phyloP scores from a whole-genome alignment of 2,888 invertebrate species.

The Troglohyphantes excavatus region DNA sequence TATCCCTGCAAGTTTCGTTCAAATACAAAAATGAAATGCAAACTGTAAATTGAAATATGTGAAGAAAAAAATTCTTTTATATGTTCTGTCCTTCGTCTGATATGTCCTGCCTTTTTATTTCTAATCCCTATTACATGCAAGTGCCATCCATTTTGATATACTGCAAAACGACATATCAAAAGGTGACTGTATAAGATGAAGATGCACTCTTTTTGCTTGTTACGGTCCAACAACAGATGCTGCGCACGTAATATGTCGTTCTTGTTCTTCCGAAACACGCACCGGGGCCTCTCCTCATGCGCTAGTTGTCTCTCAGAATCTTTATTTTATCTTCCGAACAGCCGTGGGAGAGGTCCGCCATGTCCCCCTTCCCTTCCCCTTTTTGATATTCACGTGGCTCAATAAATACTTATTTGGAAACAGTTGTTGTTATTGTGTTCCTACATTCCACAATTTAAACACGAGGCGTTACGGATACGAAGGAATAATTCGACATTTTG shows the following conservation, averaged over 20 bases:
- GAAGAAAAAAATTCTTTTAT: too few species aligned
- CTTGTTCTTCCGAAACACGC: conserved; percentile 68
- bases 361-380: background rate
- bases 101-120: background rate
- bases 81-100: too few species aligned
- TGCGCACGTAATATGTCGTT: conserved; percentile 48
- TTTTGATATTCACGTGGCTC: conserved; percentile 69
- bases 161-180: conserved; percentile 68
- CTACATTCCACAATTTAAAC: background rate
- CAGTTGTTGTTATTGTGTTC: background rate
- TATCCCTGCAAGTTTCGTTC: too few species aligned
- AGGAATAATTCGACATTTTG: too few species aligned
- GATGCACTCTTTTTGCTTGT: conserved; percentile 37
- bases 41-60: too few species aligned
- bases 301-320: conserved; percentile 54
- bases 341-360: conserved; percentile 44
- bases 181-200: background rate
- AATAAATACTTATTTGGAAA: conserved; percentile 76
- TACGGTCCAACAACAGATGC: too few species aligned
- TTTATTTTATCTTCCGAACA: conserved; percentile 58
- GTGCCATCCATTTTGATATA: conserved; percentile 67
- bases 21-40: too few species aligned
- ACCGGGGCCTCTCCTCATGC: conserved; percentile 43
- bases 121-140: conserved; percentile 7
- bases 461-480: too few species aligned